phyloP scores from a whole-genome alignment of 2,888 invertebrate species.

The Eugnorisma glareosa region DNA sequence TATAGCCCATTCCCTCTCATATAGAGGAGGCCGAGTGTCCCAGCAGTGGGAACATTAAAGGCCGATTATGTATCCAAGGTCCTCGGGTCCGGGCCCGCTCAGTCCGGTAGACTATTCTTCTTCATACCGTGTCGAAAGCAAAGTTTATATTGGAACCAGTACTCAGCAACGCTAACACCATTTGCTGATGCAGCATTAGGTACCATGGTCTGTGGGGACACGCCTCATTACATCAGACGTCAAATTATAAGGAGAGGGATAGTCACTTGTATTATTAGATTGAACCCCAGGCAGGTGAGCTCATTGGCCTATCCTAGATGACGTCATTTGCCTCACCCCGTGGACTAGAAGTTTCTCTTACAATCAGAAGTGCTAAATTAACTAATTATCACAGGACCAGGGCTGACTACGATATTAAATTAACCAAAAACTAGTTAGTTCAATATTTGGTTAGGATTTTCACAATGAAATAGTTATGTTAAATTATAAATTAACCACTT shows the following conservation, averaged over 20 bases:
- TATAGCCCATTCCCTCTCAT: no score
- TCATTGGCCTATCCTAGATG: not conserved
- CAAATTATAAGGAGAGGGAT: not conserved
- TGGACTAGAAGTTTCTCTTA: not conserved
- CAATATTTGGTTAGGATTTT: conserved; percentile 1
- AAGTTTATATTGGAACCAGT: not conserved
- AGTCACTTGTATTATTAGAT: not conserved
- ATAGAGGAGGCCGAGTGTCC: no score
- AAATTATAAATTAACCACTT: not conserved
- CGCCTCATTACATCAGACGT: not conserved
- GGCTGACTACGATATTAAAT: not conserved
- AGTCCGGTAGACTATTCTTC: not conserved
- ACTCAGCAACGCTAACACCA: not conserved
- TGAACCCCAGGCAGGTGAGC: not conserved
- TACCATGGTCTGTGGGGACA: not conserved
- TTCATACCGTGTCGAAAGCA: not conserved
- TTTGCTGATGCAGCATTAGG: not conserved
- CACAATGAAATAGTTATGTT: not conserved
- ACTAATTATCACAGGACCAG: not conserved
- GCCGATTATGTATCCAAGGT: no score
- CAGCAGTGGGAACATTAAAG: no score
- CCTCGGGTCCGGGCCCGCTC: not conserved
- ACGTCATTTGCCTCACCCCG: not conserved
- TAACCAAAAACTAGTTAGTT: not conserved
- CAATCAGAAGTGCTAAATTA: not conserved